A percentile compares a stretch with the other conserved stretches of the same genome.
These are phyloP conservation scores for Philopedon plagiatum DNA, from an alignment of 2,888 invertebrate species.

Conservation along the genomic window DNA sequence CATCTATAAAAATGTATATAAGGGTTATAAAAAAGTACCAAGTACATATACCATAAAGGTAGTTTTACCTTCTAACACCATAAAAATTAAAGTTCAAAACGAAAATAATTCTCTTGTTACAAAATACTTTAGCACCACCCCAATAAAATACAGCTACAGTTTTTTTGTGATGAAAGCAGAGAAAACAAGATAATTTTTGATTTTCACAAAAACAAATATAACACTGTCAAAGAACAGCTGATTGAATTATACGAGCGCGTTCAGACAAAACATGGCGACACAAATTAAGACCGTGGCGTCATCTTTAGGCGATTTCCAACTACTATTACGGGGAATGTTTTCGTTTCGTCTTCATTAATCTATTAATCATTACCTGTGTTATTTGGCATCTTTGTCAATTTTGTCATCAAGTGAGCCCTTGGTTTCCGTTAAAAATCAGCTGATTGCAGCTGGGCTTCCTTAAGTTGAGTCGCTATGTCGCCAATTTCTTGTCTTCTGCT, in stretches of 20 bases:
- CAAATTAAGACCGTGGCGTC: no score
- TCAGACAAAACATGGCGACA: no score
- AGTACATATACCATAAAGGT: neutral
- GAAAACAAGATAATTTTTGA: neutral
- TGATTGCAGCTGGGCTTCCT: no score
- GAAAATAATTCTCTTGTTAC: neutral
- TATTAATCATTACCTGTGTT: no score
- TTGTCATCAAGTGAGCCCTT: no score
- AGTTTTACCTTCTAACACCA: slow-evolving; percentile 5
- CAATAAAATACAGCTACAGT: neutral
- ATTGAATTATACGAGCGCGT: neutral
- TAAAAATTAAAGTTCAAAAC: neutral
- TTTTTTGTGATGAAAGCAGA: neutral
- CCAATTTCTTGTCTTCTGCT: no score
- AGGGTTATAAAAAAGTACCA: neutral
- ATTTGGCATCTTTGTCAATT: no score
- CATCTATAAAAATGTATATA: slow-evolving; percentile 73
- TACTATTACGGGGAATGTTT: no score
- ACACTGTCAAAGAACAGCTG: neutral
- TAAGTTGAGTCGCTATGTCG: no score
- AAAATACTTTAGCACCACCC: neutral
- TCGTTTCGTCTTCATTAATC: no score
- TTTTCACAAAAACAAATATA: neutral
- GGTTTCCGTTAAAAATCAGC: no score
- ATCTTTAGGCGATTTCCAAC: no score